Evolutionary conservation across 2,113 vertebrate species (phyloP).

Genomic region (Stegostoma tigrinum): DNA sequence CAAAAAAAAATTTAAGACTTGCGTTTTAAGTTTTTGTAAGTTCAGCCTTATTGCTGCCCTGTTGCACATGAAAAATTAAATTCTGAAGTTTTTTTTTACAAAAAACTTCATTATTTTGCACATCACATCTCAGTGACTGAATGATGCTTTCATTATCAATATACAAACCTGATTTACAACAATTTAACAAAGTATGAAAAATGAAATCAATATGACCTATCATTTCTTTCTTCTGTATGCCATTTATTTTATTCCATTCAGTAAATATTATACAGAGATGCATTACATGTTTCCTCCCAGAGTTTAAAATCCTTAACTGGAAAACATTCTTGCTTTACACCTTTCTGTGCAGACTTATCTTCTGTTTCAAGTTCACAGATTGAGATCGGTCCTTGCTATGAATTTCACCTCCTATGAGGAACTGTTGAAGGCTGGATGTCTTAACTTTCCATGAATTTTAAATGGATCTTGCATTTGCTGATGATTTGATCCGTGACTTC

Average conservation of each 20-base stretch:
- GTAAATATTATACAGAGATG: background rate
- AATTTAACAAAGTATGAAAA: conserved; percentile 49
- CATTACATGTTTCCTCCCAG: background rate
- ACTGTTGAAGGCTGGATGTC: background rate
- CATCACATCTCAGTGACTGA: background rate
- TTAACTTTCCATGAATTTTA: background rate
- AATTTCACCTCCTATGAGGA: background rate
- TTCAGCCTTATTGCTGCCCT: conserved; percentile 8
- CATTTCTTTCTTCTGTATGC: background rate
- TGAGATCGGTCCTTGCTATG: background rate
- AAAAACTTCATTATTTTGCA: conserved; percentile 33
- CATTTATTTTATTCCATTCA: background rate
- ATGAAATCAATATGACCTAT: background rate
- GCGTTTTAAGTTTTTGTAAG: conserved; percentile 34
- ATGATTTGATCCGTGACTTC: background rate
- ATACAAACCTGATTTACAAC: conserved; percentile 43
- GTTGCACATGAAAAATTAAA: conserved; percentile 35
- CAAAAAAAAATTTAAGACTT: conserved; percentile 22
- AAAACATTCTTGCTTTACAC: background rate
- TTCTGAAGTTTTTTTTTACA: no score
- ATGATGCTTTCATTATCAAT: background rate
- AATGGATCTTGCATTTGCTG: background rate
- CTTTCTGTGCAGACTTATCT: background rate
- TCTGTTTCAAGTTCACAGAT: background rate
- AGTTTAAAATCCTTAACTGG: background rate